phyloP scores from a whole-genome alignment of 2,888 invertebrate genomes.

The Agrenia bidenticulata region DNA sequence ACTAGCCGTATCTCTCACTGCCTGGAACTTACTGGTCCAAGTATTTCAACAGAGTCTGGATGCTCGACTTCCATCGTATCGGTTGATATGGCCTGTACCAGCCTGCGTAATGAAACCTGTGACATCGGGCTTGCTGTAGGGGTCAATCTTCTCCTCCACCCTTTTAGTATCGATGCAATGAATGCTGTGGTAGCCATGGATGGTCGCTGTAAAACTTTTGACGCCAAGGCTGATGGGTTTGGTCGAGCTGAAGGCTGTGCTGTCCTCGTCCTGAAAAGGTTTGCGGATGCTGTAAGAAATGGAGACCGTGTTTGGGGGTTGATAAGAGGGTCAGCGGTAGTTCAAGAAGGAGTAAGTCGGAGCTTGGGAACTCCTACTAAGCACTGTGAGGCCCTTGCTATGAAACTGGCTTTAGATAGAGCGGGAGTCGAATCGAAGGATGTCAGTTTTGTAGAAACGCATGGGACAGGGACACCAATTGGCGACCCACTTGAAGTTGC shows the following conservation, averaged over 20 bases:
- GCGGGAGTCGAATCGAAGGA: not conserved
- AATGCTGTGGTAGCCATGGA: slow-evolving; percentile 20
- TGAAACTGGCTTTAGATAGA: slow-evolving; percentile 5
- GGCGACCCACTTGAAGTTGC: slow-evolving; percentile 13
- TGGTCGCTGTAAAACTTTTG: slow-evolving; percentile 23
- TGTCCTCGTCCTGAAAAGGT: slow-evolving; percentile 23
- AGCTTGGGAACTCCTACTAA: slow-evolving; percentile 25
- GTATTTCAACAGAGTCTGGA: slow-evolving; percentile 16
- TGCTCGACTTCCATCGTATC: slow-evolving; percentile 21
- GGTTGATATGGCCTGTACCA: slow-evolving; percentile 10
- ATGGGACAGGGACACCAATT: slow-evolving; percentile 15
- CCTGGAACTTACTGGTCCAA: slow-evolving; percentile 16
- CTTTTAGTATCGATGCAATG: not conserved
- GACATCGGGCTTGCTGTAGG: slow-evolving; percentile 13
- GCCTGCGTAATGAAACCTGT: not conserved
- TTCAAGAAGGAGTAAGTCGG: slow-evolving; percentile 26
- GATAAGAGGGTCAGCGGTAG: slow-evolving; percentile 26
- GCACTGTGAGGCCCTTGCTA: slow-evolving; percentile 12
- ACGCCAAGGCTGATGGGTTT: slow-evolving; percentile 32
- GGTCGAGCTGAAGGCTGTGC: slow-evolving; percentile 28
- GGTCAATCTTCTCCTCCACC: slow-evolving; percentile 14
- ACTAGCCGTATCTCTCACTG: slow-evolving; percentile 12
- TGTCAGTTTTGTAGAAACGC: slow-evolving; percentile 16
- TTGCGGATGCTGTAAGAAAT: slow-evolving; percentile 26
- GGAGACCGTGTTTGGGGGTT: slow-evolving; percentile 29